Percentiles rank a stretch among this genome's conserved stretches.
phyloP scores from a whole-genome alignment of 2,113 vertebrate species.

The Corythoichthys intestinalis region DNA sequence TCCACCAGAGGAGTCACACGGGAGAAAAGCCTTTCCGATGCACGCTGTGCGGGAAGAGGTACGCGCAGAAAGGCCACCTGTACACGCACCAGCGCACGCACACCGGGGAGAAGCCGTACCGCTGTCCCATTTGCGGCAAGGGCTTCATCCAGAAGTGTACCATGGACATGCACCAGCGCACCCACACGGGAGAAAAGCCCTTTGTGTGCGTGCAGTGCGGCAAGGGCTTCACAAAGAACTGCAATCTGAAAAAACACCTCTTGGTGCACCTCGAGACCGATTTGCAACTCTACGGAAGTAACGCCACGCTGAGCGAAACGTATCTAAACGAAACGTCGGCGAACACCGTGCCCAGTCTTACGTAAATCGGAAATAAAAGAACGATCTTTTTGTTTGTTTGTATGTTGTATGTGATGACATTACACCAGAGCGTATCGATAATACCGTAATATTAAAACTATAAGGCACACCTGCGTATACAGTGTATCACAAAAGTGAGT shows the following conservation, averaged over 20 bases:
- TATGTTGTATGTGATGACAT: too few species aligned
- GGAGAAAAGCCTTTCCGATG: constrained; percentile 74
- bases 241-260: constrained; percentile 74
- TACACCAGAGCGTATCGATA: too few species aligned
- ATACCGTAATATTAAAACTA: too few species aligned
- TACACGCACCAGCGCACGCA: constrained; percentile 77
- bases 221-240: constrained; percentile 75
- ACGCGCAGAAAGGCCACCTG: constrained; percentile 72
- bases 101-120: constrained; percentile 74
- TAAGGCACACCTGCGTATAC: too few species aligned
- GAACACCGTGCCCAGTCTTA: constrained; percentile 5
- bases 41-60: constrained; percentile 70
- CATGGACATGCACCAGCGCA: constrained; percentile 75
- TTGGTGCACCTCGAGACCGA: constrained; percentile 56
- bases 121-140: constrained; percentile 71
- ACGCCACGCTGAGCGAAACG: constrained; percentile 19
- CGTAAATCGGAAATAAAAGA: not conserved
- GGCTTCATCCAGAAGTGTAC: constrained; percentile 78
- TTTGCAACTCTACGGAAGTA: constrained; percentile 32
- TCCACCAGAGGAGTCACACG: constrained; percentile 75
- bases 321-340: constrained; percentile 40
- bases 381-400: too few species aligned
- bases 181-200: constrained; percentile 75
- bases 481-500: too few species aligned
- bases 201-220: constrained; percentile 71